These are phyloP conservation scores for Nettapus auritus DNA, from an alignment of 2,113 vertebrate species.

Conservation along the genomic window DNA sequence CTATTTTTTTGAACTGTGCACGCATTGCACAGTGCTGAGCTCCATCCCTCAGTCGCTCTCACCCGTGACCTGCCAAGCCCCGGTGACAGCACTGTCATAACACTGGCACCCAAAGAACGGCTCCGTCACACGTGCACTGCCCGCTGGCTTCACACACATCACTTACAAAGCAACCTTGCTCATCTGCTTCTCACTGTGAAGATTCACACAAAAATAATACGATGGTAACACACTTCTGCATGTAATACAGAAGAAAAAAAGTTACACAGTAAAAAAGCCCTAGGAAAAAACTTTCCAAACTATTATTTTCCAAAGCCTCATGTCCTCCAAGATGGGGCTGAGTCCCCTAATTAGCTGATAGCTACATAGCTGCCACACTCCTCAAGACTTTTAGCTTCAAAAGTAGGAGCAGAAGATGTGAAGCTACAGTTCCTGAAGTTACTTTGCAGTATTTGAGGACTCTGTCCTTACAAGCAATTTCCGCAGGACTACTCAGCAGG, in stretches of 20 bases:
- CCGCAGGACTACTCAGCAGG: not conserved
- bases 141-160: not conserved
- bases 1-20: not conserved
- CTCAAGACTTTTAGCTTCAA: not conserved
- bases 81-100: not conserved
- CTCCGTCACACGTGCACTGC: not conserved
- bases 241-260: not conserved
- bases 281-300: constrained; percentile 5
- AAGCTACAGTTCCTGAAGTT: not conserved
- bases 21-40: not conserved
- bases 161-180: not conserved
- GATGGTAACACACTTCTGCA: not conserved
- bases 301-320: not conserved
- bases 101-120: not conserved
- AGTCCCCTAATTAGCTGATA: not conserved
- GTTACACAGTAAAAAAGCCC: not conserved
- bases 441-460: not conserved
- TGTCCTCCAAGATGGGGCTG: not conserved
- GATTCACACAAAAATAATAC: not conserved
- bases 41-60: not conserved
- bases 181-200: not conserved
- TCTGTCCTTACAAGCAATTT: not conserved
- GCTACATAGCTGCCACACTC: accelerated
- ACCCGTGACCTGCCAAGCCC: not conserved
- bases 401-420: not conserved